Base-by-base conservation (phyloP, 2,797 vertebrate species). In the Emydoidea blandingii region DNA sequence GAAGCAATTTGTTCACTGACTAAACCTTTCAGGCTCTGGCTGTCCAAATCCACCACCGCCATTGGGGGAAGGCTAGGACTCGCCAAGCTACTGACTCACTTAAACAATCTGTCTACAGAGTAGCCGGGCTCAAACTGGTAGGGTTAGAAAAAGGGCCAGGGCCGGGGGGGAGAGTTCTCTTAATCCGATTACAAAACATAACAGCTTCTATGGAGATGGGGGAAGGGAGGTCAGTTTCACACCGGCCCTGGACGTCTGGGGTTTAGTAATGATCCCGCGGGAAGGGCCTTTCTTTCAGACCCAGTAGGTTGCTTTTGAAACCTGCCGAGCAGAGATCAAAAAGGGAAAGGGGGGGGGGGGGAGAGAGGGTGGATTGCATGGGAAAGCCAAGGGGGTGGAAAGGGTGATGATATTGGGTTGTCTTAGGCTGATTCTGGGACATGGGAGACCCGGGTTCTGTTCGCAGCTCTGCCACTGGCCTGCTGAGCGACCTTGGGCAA, bases 1-100 rank as follows among this genome's bases (percentile, higher is more conserved):
- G 97, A 97, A 92, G 97, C 97, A 98, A 98, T 98, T 98, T 98
- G 97, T 98, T 97, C 94, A 5, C 95, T 97, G 96, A 91, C 97
- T 96, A 90, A 97, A 96, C 93, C 97, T 95, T 96, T 96, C 96
- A 97, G 95, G 94, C 95, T 95, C 87, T 91, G 31, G 16, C 84
- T 80, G 11, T 79, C 88, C 89, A 53, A 8, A 87, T 52, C 79
- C 79, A 12, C 81, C 4, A 80, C 90, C 8, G 2, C 81, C 25
- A 90, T 80, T 74, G 53, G 44, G 92, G 88, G 81, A 83, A 16
- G 41, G 57, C 68, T 12, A 50, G 74, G 50, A 12, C 47, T 92
- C 27, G 25, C 12, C 21, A 29, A 25, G 29, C 44, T 8, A 25
- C 79, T 12, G 74, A 85, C 68, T 79, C 41, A 15, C 88, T 96